phyloP scores from a whole-genome alignment of 1,140 invertebrate species.

The Meteorus sp. region DNA sequence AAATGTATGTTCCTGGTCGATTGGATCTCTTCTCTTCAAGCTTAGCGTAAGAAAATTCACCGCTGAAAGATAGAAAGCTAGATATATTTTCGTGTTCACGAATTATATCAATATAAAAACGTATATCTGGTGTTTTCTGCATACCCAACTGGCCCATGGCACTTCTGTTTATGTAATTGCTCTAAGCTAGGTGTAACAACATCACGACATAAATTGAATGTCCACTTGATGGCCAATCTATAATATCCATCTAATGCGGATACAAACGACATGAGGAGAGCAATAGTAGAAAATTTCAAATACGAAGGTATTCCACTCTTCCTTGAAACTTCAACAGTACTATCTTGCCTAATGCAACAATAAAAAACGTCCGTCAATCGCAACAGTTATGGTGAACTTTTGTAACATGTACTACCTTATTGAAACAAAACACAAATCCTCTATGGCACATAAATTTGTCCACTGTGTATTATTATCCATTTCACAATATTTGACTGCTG shows the following conservation, averaged over 20 bases:
- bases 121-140: too few relatives aligned
- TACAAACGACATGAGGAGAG: slow-evolving; percentile 76
- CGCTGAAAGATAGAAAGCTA: slow-evolving; percentile 59
- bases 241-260: slow-evolving; percentile 87
- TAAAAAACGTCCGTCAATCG: slow-evolving; percentile 9
- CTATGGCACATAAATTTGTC: slow-evolving; percentile 76
- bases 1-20: slow-evolving; percentile 75
- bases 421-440: slow-evolving; percentile 80
- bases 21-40: slow-evolving; percentile 76
- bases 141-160: slow-evolving; percentile 87
- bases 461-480: slow-evolving; percentile 59
- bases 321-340: slow-evolving; percentile 75
- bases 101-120: slow-evolving; percentile 15
- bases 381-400: background rate
- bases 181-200: slow-evolving; percentile 75
- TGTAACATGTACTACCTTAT: slow-evolving; percentile 55
- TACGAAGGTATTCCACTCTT: slow-evolving; percentile 78
- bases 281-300: slow-evolving; percentile 67
- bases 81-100: slow-evolving; percentile 27
- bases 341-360: slow-evolving; percentile 56
- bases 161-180: slow-evolving; percentile 72
- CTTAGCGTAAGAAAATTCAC: slow-evolving; percentile 81
- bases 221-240: slow-evolving; percentile 85
- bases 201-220: slow-evolving; percentile 83
- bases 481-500: slow-evolving; percentile 74